Conservation (phyloP, 2,113 vertebrate species). For the Brienomyrus longianalis region DNA sequence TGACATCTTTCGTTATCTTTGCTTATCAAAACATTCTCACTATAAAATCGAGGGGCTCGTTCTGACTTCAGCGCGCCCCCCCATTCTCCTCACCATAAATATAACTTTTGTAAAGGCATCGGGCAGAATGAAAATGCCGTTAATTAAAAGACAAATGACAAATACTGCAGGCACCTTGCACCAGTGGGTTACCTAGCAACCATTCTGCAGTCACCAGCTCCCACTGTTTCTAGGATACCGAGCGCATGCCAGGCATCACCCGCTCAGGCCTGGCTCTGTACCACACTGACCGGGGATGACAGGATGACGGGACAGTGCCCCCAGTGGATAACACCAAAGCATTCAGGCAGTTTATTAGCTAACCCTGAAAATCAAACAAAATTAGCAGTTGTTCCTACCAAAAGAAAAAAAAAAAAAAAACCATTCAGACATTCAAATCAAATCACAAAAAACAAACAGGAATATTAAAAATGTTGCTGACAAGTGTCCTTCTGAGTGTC, state of each 20-base stretch:
- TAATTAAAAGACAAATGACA: not conserved
- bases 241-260: not conserved
- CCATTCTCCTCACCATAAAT: not conserved
- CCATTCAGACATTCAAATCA: not conserved
- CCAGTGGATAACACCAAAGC: not conserved
- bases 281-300: not conserved
- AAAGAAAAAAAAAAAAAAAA: not conserved
- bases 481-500: not conserved
- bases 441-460: not conserved
- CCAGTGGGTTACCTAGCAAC: slow-evolving; percentile 11
- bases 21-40: not conserved
- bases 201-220: slow-evolving; percentile 1
- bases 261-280: not conserved
- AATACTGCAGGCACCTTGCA: not conserved
- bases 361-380: not conserved
- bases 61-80: not conserved
- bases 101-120: not conserved
- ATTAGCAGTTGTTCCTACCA: not conserved
- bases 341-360: not conserved
- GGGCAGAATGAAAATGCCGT: not conserved
- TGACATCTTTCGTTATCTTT: not conserved
- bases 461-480: not conserved
- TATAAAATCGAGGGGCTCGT: not conserved
- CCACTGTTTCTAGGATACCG: slow-evolving; percentile 1
- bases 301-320: not conserved